phyloP scores from a whole-genome alignment of 1,140 invertebrate genomes.

The Lucilia cuprina region DNA sequence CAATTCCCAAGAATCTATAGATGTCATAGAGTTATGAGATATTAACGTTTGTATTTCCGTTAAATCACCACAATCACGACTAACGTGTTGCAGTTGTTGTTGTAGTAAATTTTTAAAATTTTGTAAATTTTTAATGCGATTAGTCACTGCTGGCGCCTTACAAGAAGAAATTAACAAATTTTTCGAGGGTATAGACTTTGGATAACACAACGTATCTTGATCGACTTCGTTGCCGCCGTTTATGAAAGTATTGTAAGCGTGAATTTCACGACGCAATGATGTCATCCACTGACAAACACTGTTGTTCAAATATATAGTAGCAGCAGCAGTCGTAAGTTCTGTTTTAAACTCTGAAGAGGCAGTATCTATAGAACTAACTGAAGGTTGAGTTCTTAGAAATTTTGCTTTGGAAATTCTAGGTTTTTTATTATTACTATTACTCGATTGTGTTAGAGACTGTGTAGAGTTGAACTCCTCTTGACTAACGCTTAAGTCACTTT shows the following conservation, averaged over 20 bases:
- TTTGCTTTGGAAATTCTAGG: slow-evolving; percentile 10
- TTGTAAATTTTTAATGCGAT: background rate
- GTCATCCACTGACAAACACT: slow-evolving; percentile 59
- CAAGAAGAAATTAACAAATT: slow-evolving; percentile 10
- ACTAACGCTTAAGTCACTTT: slow-evolving; percentile 13
- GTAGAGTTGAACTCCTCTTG: background rate
- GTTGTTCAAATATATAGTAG: slow-evolving; percentile 49
- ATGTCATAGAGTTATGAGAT: background rate
- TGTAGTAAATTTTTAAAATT: background rate
- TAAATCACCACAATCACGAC: background rate
- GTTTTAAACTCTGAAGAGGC: too few species aligned
- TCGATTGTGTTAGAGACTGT: slow-evolving; percentile 3
- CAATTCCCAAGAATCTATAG: background rate
- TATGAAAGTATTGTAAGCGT: slow-evolving; percentile 35
- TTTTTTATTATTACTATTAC: background rate
- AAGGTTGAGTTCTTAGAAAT: slow-evolving; percentile 7
- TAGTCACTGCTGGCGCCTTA: slow-evolving; percentile 14
- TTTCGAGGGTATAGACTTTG: slow-evolving; percentile 53
- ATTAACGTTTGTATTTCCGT: slow-evolving; percentile 8
- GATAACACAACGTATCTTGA: slow-evolving; percentile 36
- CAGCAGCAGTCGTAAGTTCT: too few species aligned
- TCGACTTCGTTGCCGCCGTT: slow-evolving; percentile 16
- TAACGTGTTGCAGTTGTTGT: background rate
- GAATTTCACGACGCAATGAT: slow-evolving; percentile 48
- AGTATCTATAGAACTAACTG: background rate